Evolutionary conservation across 2,797 vertebrate species (phyloP), one percentile per base, ranked within the genome.

Genomic region (Hapalemur alaotrensis): DNA sequence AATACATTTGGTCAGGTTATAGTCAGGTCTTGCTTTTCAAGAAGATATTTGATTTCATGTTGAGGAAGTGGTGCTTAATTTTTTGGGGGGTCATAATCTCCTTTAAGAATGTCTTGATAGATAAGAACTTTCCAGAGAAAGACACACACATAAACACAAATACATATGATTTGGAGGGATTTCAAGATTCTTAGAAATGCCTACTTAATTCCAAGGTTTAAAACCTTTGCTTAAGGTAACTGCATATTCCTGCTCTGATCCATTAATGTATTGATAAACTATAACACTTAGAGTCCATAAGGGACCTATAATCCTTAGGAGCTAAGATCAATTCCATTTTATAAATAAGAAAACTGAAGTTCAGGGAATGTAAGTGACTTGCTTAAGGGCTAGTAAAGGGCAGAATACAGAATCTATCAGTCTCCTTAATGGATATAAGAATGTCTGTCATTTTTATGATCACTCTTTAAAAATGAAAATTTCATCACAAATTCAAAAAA

Each of bases 151-250:
- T 7, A 95, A 87, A 88, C n/a, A 90, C 7, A 52, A 78, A 72
- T 48, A 63, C 1, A 57, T 9, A 32, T 28, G 73, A 88, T 69
- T 57, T 81, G 25, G 23, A 89, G 35, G 25, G 50, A 81, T 76
- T 95, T 95, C 18, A 72, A 87, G 59, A 94, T 81, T 90, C 69
- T 18, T 80, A 87, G 41, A 88, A 94, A 96, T 2, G 22, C 1
- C 83, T 46, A 86, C 18, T 57, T 82, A 35, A 94, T 78, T 46
- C 7, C 11, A 92, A 94, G 41, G 14, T 73, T 91, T 87, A 70
- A 89, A 61, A 91, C 35, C 57, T 63, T 12, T 91, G 59, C 69
- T 70, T 76, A 83, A 63, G 41, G 63, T 79, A 76, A 95, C 35
- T 67, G 28, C 23, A n/a, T 25, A 54, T 41, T 67, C 23, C 25